Base-by-base conservation (phyloP, 2,888 invertebrate genomes). In the Abrostola tripartita region DNA sequence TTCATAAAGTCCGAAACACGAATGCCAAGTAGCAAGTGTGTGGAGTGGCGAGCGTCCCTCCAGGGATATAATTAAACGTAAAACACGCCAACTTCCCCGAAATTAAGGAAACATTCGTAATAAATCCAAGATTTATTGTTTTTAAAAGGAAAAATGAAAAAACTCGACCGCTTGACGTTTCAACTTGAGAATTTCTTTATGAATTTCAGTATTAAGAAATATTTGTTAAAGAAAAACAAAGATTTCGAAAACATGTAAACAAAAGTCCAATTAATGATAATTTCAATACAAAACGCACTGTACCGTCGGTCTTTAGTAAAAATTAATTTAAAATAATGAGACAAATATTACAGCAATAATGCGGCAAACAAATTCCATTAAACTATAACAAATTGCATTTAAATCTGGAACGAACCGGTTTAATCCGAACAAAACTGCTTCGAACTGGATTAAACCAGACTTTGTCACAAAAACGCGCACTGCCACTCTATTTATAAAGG, bases 101-200 rank as follows among this genome's bases (percentile, higher is more conserved):
- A 76, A 69, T 68, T 59, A 68, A 72, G 61, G 76, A 69, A 77
- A 73, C 69, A 53, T 61, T 79, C n/a, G 68, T 69, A 66, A 76
- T 76, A 77, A 76, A 70, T 76, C 56, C 51, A 65, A 69, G 62
- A 69, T 77, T 79, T 68, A 66, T 79, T 38, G 67, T 67, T 74
- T 76, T 36, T 44, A 56, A 60, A 61, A 52, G 52, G 59, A 56
- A 76, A 75, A 65, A 65, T 59, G 56, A 64, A 67, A 66, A 75
- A 71, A 41, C 14, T 9, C 57, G 54, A 64, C 61, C 61, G 61
- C 61, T 71, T 71, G 71, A 67, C 57, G 42, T 67, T 56, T 63
- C 76, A 47, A 75, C 50, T 62, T 37, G 52, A 64, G 51, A 51
- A 52, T 61, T 71, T 64, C 65, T 61, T 72, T 72, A 74, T 55